phyloP scores from a whole-genome alignment of 2,113 vertebrate species.

The Arizona elegans region DNA sequence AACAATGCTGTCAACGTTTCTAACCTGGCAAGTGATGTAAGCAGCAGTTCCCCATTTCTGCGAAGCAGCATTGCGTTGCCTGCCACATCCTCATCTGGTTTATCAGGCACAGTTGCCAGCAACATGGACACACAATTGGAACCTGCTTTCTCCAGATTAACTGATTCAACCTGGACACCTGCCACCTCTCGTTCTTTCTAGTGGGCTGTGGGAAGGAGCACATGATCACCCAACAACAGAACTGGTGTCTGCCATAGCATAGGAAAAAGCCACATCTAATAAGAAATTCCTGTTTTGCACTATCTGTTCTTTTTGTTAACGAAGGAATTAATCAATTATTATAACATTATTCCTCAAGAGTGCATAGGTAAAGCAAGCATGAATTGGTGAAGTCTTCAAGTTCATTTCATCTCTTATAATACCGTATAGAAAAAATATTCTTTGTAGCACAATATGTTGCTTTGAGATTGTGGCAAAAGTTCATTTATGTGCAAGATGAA shows the following conservation, averaged over 20 bases:
- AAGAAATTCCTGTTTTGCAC: constrained; percentile 1
- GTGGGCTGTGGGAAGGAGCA: constrained; percentile 7
- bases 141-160: constrained; percentile 68
- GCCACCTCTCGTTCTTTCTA: constrained; percentile 80
- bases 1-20: constrained; percentile 64
- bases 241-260: constrained; percentile 3
- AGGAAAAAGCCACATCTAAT: neutral
- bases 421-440: neutral
- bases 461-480: neutral
- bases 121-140: constrained; percentile 74
- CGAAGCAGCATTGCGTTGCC: constrained; percentile 71
- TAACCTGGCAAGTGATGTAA: constrained; percentile 60
- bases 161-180: constrained; percentile 75
- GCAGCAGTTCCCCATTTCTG: constrained; percentile 67
- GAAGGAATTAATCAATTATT: neutral
- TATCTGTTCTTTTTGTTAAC: neutral
- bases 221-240: neutral
- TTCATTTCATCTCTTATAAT: neutral
- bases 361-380: neutral
- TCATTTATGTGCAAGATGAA: neutral
- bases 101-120: constrained; percentile 67
- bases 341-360: neutral
- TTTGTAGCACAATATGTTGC: neutral
- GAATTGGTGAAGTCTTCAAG: neutral
- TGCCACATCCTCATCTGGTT: constrained; percentile 62